Percentiles rank a stretch among this genome's conserved stretches.
Evolutionary conservation across 2,888 invertebrate species (phyloP).

Genomic region (Plagodis pulveraria): DNA sequence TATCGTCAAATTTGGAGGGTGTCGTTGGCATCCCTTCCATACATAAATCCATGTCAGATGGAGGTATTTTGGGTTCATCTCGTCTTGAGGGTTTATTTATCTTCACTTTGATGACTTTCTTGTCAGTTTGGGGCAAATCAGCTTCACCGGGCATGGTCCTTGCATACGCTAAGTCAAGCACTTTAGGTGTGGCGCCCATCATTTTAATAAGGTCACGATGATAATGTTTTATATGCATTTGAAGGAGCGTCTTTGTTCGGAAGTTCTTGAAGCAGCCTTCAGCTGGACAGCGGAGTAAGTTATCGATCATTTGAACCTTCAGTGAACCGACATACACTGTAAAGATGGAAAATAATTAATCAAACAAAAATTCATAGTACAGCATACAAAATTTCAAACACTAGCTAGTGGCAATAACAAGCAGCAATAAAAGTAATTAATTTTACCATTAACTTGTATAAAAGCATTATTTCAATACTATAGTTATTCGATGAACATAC

Average conservation of each 20-base stretch:
- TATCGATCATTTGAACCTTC: conserved; percentile 89
- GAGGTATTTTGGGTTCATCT: conserved; percentile 50
- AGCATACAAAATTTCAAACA: too few species aligned
- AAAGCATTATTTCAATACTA: too few species aligned
- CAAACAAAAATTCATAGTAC: too few species aligned
- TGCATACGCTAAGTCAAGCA: conserved; percentile 93
- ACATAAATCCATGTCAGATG: conserved; percentile 36
- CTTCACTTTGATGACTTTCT: conserved; percentile 65
- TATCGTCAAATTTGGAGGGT: conserved; percentile 36
- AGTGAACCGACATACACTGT: conserved; percentile 84
- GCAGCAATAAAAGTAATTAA: too few species aligned
- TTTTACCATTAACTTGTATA: too few species aligned
- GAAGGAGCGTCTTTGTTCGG: conserved; percentile 94
- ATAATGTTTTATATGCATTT: conserved; percentile 98
- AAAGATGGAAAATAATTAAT: conserved; percentile 32
- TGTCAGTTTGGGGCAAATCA: conserved; percentile 43
- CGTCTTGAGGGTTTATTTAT: conserved; percentile 62
- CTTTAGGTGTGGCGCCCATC: conserved; percentile 93
- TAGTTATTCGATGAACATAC: conserved; percentile 41
- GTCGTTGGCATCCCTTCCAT: conserved; percentile 40
- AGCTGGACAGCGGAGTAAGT: conserved; percentile 89
- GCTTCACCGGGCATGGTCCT: conserved; percentile 79
- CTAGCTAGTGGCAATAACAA: too few species aligned
- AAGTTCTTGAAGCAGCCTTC: conserved; percentile 95
- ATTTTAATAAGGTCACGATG: conserved; percentile 91